These are phyloP conservation scores for Dioctria rufipes DNA, from an alignment of 2,888 invertebrate genomes.

Conservation along the genomic window DNA sequence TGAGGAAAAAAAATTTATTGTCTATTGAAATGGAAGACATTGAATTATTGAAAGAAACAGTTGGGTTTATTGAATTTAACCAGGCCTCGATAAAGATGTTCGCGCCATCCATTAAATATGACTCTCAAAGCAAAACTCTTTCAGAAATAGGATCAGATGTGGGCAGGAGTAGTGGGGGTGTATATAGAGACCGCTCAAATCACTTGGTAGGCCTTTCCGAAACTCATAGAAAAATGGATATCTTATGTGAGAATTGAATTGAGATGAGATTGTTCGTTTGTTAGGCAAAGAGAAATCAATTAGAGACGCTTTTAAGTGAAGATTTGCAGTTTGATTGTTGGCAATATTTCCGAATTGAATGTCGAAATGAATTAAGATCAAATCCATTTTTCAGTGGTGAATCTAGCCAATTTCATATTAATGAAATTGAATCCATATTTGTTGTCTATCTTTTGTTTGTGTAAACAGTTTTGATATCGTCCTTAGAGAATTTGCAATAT, in stretches of 20 bases:
- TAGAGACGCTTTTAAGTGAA: conserved; percentile 27
- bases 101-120: no score
- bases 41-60: no score
- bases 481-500: no score
- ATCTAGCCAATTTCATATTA: conserved; percentile 6
- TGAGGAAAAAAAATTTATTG: no score
- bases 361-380: conserved; percentile 37
- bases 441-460: neutral
- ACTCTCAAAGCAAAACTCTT: neutral
- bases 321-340: conserved; percentile 40
- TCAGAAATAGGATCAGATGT: conserved; percentile 39
- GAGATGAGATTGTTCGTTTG: conserved; percentile 20
- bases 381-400: conserved; percentile 11
- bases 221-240: conserved; percentile 38
- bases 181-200: neutral
- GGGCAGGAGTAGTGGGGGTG: neutral
- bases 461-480: neutral
- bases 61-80: no score
- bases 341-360: conserved; percentile 36
- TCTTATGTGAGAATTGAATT: conserved; percentile 39
- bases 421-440: conserved; percentile 21
- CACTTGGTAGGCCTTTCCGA: conserved; percentile 31
- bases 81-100: no score
- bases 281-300: conserved; percentile 16
- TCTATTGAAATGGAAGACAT: no score